Conservation (phyloP, 2,888 invertebrate genomes). For the Chrysopilus asiliformis region DNA sequence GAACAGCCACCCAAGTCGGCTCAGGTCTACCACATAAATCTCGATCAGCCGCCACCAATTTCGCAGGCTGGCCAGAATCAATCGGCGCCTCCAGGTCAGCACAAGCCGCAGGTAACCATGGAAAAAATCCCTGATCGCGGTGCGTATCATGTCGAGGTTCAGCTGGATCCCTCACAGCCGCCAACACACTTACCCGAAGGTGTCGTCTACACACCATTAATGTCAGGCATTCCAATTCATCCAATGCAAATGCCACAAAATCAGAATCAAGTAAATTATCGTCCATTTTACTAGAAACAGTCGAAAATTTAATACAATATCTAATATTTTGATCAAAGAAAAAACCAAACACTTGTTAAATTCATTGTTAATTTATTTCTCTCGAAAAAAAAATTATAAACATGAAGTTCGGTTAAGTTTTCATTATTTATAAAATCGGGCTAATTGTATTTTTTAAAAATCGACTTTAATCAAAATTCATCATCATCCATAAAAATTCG, state of each 20-base stretch:
- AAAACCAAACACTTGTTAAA: no score
- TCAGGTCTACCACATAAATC: slow-evolving; percentile 33
- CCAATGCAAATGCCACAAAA: slow-evolving; percentile 27
- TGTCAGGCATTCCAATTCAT: slow-evolving; percentile 30
- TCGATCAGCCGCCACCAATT: slow-evolving; percentile 26
- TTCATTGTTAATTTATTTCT: no score
- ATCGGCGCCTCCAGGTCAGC: slow-evolving; percentile 14
- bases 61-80: slow-evolving; percentile 21
- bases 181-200: slow-evolving; percentile 28
- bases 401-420: background rate
- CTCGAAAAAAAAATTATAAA: no score
- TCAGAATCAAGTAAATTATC: slow-evolving; percentile 8
- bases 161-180: slow-evolving; percentile 25
- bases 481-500: no score
- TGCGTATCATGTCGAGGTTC: slow-evolving; percentile 30
- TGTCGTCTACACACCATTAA: slow-evolving; percentile 29
- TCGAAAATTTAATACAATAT: no score
- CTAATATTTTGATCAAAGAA: no score
- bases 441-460: background rate
- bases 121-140: slow-evolving; percentile 29
- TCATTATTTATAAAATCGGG: background rate
- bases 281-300: no score
- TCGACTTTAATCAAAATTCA: no score
- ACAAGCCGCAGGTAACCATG: slow-evolving; percentile 31
- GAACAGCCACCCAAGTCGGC: slow-evolving; percentile 25